Percentiles rank a stretch among this genome's conserved stretches.
Conservation (phyloP, 2,888 invertebrate genomes). For the Unio pictorum region DNA sequence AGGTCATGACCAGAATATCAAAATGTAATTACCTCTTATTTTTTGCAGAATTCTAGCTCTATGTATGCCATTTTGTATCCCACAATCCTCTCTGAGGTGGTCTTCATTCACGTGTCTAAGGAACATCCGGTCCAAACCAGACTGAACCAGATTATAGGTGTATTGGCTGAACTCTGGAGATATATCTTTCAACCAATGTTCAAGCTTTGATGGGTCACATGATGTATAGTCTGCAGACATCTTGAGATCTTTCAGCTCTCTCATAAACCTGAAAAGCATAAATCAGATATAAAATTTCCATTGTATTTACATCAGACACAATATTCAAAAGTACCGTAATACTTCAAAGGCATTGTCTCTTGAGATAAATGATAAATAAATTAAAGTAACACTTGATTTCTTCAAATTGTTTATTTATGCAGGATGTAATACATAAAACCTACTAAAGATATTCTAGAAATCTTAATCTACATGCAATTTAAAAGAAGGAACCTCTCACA, state of each 20-base stretch:
- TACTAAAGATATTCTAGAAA: no score
- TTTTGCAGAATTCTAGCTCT: constrained; percentile 90
- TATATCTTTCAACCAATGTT: constrained; percentile 79
- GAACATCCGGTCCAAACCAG: constrained; percentile 94
- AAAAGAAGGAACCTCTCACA: no score
- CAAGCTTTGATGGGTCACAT: constrained; percentile 88
- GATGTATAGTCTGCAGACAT: constrained; percentile 97
- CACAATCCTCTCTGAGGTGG: constrained; percentile 90
- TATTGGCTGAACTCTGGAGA: constrained; percentile 95
- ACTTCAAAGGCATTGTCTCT: no score
- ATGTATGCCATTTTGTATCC: constrained; percentile 95
- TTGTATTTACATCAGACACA: no score
- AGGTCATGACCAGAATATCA: background rate
- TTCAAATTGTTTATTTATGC: no score
- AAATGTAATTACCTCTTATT: constrained; percentile 77
- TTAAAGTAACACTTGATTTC: no score
- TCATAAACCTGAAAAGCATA: constrained; percentile 79
- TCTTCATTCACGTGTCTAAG: constrained; percentile 89
- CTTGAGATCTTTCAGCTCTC: constrained; percentile 93
- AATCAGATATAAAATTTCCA: background rate
- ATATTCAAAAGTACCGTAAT: no score
- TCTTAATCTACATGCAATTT: no score
- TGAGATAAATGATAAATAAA: no score
- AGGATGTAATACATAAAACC: no score
- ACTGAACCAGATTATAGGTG: constrained; percentile 95